phyloP scores from a whole-genome alignment of 2,888 invertebrate genomes.

The Tineola bisselliella region DNA sequence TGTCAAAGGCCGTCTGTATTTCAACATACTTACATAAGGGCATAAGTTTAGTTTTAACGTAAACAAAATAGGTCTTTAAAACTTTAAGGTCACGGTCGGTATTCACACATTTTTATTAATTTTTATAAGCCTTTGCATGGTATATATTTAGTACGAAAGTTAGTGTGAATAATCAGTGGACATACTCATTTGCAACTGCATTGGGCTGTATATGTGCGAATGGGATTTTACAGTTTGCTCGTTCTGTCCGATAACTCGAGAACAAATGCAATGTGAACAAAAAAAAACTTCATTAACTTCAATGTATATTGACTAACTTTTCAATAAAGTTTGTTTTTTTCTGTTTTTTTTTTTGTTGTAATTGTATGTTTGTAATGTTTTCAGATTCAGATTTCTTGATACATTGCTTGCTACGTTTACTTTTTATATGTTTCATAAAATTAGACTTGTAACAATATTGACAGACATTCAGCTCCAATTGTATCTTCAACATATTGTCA shows the following conservation, averaged over 20 bases:
- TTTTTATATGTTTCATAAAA: too few relatives aligned
- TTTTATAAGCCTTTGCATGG: not conserved
- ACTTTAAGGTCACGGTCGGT: constrained; percentile 19
- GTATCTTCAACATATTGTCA: not conserved
- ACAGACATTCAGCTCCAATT: not conserved
- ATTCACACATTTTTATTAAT: not conserved
- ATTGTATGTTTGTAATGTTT: too few relatives aligned
- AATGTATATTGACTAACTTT: not conserved
- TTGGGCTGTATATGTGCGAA: constrained; percentile 27
- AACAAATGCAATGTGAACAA: constrained; percentile 15
- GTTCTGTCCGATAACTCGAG: constrained; percentile 21
- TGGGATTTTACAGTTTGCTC: constrained; percentile 37
- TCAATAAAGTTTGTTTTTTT: too few relatives aligned
- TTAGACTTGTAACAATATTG: not conserved
- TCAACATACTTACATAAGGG: not conserved
- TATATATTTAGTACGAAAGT: constrained; percentile 10
- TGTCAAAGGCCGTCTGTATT: constrained; percentile 33
- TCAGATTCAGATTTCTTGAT: too few relatives aligned
- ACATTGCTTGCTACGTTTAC: too few relatives aligned
- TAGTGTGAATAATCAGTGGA: constrained; percentile 40
- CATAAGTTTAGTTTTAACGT: not conserved
- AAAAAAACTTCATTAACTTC: not conserved
- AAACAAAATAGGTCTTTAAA: constrained; percentile 17
- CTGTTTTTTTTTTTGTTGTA: too few relatives aligned
- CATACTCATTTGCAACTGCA: constrained; percentile 41